Base-by-base conservation (phyloP, 2,797 vertebrate genomes). In the Percopsis omiscomaycus region DNA sequence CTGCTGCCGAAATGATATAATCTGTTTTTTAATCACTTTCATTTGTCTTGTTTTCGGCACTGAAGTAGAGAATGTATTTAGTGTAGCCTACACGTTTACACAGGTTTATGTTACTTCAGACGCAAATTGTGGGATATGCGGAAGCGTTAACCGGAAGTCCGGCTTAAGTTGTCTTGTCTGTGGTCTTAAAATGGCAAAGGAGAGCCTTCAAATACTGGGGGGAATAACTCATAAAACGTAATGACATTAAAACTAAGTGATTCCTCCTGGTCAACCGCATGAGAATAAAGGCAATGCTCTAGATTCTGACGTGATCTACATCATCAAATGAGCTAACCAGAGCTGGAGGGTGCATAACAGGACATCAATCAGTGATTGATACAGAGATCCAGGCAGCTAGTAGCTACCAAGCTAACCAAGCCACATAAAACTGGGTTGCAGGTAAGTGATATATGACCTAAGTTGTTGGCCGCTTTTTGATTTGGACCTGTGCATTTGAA, bases 71-170 rank as follows among this genome's bases (percentile, higher is more conserved):
- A 9, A 9, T 9, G 37, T 42, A 42, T 42, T 42, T 42, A 42
- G 6, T 5, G 6, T 42, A 27, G 10, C 4, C 16, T 10, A 57
- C n/a, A 37, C 22, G 13, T 22, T 52, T n/a, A 2, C 50, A 44
- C 1, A 74, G 68, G 72, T 68, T 73, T 79, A 78, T 70, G 65
- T 32, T 42, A 50, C 4, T 58, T 37, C 14, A 37, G 51, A 12
- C 48, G 45, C 12, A n/a, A 66, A 9, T 6, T n/a, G 16, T 13
- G 59, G 67, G 61, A 78, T 80, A 92, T 86, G 89, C 90, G 87
- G 91, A 92, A 91, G 85, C 78, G 68, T 46, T 4, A 22, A 79
- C 87, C 90, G 91, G 92, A 93, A 91, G 91, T 88, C 68, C 45
- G 60, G 79, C 61, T 9, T 72, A 77, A 81, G 83, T 83, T 82